A percentile compares a stretch with the other conserved stretches of the same genome.
phyloP scores from a whole-genome alignment of 2,797 vertebrate genomes.

The Pipistrellus nathusii region DNA sequence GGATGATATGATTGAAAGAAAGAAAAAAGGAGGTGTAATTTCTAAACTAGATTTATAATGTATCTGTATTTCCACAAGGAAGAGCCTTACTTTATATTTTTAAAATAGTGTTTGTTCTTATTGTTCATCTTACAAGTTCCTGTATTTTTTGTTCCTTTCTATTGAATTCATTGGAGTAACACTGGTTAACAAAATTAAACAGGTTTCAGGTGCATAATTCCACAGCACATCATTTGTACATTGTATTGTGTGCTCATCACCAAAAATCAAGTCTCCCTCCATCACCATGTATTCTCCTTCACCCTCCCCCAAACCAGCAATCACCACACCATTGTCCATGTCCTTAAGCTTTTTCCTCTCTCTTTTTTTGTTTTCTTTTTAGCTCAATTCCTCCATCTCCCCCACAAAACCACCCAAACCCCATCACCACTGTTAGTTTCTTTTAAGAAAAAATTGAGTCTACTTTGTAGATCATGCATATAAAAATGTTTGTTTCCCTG shows the following conservation, averaged over 20 bases:
- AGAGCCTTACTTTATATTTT: not conserved
- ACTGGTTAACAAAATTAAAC: not conserved
- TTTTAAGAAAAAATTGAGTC: not conserved
- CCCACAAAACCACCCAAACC: not conserved
- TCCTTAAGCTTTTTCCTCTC: not conserved
- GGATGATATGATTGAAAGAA: rapidly evolving
- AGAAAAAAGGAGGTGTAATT: not conserved
- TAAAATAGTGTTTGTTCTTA: not conserved
- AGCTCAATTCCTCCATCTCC: not conserved
- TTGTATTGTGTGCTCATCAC: not conserved
- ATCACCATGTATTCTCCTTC: not conserved
- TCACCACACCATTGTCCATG: too few relatives aligned
- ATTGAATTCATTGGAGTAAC: not conserved
- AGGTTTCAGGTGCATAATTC: not conserved
- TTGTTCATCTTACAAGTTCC: not conserved
- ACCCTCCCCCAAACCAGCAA: too few relatives aligned
- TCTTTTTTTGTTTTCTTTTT: not conserved
- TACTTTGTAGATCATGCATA: not conserved
- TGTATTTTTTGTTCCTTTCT: not conserved
- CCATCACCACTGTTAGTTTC: not conserved
- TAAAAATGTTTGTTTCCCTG: not conserved
- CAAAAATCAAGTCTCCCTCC: not conserved
- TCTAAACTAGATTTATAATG: slow-evolving; percentile 21
- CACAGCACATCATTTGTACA: not conserved
- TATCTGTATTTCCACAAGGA: not conserved